Evolutionary conservation across 2,797 vertebrate genomes (phyloP).

Genomic region (Ctenopoma multispine): DNA sequence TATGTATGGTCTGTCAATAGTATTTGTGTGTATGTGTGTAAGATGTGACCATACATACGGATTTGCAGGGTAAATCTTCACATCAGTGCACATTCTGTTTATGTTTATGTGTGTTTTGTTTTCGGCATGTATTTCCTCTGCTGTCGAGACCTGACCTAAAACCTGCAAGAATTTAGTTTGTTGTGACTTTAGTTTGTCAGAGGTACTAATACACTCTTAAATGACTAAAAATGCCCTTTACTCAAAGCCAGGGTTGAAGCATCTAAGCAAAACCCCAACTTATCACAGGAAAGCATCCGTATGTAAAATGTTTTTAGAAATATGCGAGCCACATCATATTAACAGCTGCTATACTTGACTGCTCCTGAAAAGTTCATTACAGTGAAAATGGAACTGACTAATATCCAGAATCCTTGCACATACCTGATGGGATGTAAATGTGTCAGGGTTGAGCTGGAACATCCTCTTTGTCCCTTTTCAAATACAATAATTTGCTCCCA

Average conservation of each 20-base stretch:
- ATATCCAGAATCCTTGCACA: constrained; percentile 48
- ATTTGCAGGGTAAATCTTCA: not conserved
- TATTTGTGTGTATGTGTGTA: constrained; percentile 11
- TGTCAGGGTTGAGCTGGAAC: constrained; percentile 63
- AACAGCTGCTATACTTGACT: not conserved
- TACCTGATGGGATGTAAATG: constrained; percentile 62
- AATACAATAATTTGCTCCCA: constrained; percentile 68
- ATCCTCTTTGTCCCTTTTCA: constrained; percentile 57
- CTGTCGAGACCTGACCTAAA: not conserved
- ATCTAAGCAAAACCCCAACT: not conserved
- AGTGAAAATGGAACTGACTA: constrained; percentile 35
- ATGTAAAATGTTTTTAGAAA: not conserved
- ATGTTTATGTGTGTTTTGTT: not conserved
- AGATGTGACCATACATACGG: not conserved
- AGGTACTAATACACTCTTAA: not conserved
- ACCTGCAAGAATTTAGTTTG: not conserved
- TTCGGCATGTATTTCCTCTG: not conserved
- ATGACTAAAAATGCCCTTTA: not conserved
- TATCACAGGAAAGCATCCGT: constrained; percentile 3
- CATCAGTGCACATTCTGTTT: not conserved
- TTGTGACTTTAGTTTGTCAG: constrained; percentile 23
- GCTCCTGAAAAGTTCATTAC: constrained; percentile 11
- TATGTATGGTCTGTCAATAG: constrained; percentile 1
- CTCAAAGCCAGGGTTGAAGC: no score
- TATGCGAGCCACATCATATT: constrained; percentile 1